A percentile compares a stretch with the other conserved stretches of the same genome.
Conservation (phyloP, 1,140 invertebrate species). For the Caerostris extrusa region DNA sequence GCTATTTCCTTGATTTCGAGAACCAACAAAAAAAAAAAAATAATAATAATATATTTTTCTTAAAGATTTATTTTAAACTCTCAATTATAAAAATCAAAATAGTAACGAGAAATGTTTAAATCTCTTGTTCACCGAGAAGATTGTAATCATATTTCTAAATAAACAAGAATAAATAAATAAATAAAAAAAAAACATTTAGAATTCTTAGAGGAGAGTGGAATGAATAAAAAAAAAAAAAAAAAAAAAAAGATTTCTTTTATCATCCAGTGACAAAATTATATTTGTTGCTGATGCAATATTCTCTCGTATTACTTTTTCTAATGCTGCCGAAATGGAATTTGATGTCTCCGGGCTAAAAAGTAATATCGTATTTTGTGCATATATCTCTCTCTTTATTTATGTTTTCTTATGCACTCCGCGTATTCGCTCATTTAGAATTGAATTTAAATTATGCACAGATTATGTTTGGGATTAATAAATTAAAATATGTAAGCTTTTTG, state of each 20-base stretch:
- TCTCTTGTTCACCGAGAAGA: background rate
- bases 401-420: background rate
- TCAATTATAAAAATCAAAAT: slow-evolving; percentile 37
- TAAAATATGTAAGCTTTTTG: slow-evolving; percentile 69
- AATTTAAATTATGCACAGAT: slow-evolving; percentile 57
- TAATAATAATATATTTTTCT: background rate
- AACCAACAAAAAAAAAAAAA: background rate
- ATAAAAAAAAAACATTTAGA: background rate
- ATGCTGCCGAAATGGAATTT: background rate
- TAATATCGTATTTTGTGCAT: slow-evolving; percentile 35
- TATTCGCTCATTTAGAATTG: slow-evolving; percentile 42
- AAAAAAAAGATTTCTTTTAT: background rate
- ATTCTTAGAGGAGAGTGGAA: background rate
- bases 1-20: background rate
- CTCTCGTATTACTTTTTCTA: slow-evolving; percentile 11
- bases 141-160: slow-evolving; percentile 57
- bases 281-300: background rate
- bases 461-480: slow-evolving; percentile 60
- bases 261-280: slow-evolving; percentile 27
- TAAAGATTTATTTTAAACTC: slow-evolving; percentile 29
- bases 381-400: slow-evolving; percentile 5
- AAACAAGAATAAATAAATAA: background rate
- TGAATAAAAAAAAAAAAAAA: background rate
- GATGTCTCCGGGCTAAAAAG: slow-evolving; percentile 20
- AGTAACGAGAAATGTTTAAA: slow-evolving; percentile 25